A percentile compares a stretch with the other conserved stretches of the same genome.
Evolutionary conservation across 2,113 vertebrate species (phyloP).

Genomic region (Amblyornis subalaris): DNA sequence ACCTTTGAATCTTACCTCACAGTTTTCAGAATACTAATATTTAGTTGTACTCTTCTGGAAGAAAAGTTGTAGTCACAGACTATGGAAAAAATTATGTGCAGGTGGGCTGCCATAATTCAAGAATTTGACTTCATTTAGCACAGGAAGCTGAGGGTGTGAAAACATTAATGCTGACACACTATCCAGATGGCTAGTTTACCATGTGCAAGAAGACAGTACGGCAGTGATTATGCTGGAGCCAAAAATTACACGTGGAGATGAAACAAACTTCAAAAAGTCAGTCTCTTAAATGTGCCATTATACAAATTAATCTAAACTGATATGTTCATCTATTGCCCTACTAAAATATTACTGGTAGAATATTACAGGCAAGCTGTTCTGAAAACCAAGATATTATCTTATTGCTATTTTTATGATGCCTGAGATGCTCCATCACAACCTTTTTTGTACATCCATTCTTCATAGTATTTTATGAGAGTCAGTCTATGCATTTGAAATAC

Average conservation of each 20-base stretch:
- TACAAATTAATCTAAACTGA: constrained; percentile 53
- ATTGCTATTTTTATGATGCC: not conserved
- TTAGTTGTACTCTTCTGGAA: not conserved
- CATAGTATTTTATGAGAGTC: not conserved
- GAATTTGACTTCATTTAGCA: constrained; percentile 67
- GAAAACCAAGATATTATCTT: constrained; percentile 2
- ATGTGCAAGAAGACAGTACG: constrained; percentile 65
- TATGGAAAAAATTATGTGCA: constrained; percentile 52
- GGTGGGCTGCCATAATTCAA: constrained; percentile 64
- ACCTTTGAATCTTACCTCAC: not conserved
- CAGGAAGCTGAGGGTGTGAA: constrained; percentile 68
- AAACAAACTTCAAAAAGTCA: constrained; percentile 67
- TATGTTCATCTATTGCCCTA: constrained; percentile 36
- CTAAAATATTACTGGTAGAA: constrained; percentile 28
- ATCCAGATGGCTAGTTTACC: constrained; percentile 71
- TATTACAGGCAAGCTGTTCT: constrained; percentile 26
- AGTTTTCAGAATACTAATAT: not conserved
- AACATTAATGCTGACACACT: constrained; percentile 70
- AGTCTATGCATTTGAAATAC: not conserved
- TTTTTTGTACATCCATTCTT: not conserved
- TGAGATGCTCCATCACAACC: not conserved
- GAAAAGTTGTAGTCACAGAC: constrained; percentile 9
- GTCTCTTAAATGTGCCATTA: constrained; percentile 48
- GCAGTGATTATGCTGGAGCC: constrained; percentile 58
- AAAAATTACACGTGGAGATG: constrained; percentile 63